Evolutionary conservation across 2,888 invertebrate species (phyloP).

Genomic region (Cetonia aurata): DNA sequence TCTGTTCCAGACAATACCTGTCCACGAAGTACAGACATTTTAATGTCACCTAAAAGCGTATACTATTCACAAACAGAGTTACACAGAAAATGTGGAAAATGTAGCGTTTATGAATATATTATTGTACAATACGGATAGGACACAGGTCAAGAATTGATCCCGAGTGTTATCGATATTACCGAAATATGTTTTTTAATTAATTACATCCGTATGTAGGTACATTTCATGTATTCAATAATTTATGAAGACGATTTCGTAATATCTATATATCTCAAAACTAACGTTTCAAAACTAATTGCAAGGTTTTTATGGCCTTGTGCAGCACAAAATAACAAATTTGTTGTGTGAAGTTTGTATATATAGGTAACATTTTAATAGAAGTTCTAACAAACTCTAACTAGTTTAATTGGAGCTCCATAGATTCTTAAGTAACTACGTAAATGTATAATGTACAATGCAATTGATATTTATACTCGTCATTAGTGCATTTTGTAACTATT

Average conservation of each 20-base stretch:
- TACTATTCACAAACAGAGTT: slow-evolving; percentile 25
- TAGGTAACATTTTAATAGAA: slow-evolving; percentile 24
- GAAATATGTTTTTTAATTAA: slow-evolving; percentile 13
- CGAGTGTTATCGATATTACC: slow-evolving; percentile 30
- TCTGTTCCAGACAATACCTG: slow-evolving; percentile 76
- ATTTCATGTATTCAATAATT: neutral
- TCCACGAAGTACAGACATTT: slow-evolving; percentile 57
- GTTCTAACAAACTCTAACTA: slow-evolving; percentile 10
- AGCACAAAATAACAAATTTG: slow-evolving; percentile 20
- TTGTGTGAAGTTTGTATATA: slow-evolving; percentile 10
- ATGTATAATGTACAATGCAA: slow-evolving; percentile 1
- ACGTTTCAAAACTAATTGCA: slow-evolving; percentile 3
- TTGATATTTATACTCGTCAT: too few species aligned
- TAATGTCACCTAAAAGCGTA: slow-evolving; percentile 33
- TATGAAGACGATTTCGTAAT: neutral
- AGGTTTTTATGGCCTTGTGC: neutral
- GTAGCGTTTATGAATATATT: slow-evolving; percentile 15
- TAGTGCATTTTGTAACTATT: too few species aligned
- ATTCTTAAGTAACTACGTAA: slow-evolving; percentile 3
- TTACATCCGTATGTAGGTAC: neutral
- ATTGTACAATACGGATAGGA: slow-evolving; percentile 4
- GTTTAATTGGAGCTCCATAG: slow-evolving; percentile 23
- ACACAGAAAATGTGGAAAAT: slow-evolving; percentile 26
- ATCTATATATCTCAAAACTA: neutral
- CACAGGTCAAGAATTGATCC: slow-evolving; percentile 28